A percentile compares a stretch with the other conserved stretches of the same genome.
Conservation (phyloP, 92 coral and sea anemone genomes). For the Scolanthus callimorphus region DNA sequence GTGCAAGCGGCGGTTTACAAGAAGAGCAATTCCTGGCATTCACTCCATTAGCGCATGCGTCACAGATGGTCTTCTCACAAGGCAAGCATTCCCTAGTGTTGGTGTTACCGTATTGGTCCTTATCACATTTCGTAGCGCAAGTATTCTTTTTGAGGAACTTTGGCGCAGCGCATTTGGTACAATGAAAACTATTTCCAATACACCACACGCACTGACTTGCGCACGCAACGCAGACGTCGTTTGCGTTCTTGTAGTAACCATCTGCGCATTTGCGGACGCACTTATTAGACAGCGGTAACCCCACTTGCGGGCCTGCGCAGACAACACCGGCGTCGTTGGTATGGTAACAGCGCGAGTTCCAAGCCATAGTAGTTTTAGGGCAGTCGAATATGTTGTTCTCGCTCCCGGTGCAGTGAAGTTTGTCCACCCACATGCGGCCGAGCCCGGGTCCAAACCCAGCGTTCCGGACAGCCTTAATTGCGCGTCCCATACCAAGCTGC, state of each 20-base stretch:
- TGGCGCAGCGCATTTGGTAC: slow-evolving; percentile 68
- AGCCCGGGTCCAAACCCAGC: slow-evolving; percentile 59
- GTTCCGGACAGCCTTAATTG: slow-evolving; percentile 44
- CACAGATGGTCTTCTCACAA: slow-evolving; percentile 55
- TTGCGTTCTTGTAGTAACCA: slow-evolving; percentile 53
- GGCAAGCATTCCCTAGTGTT: slow-evolving; percentile 39
- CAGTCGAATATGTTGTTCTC: slow-evolving; percentile 68
- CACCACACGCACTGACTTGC: slow-evolving; percentile 44
- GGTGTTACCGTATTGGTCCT: slow-evolving; percentile 42
- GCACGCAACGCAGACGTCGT: slow-evolving; percentile 53
- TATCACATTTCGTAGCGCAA: slow-evolving; percentile 62
- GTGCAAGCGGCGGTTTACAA: slow-evolving; percentile 61
- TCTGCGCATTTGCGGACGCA: slow-evolving; percentile 42
- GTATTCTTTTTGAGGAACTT: slow-evolving; percentile 39
- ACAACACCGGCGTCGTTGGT: slow-evolving; percentile 70
- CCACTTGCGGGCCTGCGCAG: slow-evolving; percentile 63
- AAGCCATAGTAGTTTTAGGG: slow-evolving; percentile 24
- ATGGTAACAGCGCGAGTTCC: slow-evolving; percentile 72
- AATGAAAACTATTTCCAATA: slow-evolving; percentile 38
- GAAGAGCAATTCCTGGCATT: slow-evolving; percentile 54
- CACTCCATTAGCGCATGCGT: slow-evolving; percentile 59
- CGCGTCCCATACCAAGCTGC: slow-evolving; percentile 68
- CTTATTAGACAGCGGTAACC: slow-evolving; percentile 33
- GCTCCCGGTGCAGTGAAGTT: slow-evolving; percentile 48
- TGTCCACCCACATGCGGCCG: slow-evolving; percentile 56